Base-by-base conservation (phyloP, 2,113 vertebrate genomes). In the Morone chrysops region DNA sequence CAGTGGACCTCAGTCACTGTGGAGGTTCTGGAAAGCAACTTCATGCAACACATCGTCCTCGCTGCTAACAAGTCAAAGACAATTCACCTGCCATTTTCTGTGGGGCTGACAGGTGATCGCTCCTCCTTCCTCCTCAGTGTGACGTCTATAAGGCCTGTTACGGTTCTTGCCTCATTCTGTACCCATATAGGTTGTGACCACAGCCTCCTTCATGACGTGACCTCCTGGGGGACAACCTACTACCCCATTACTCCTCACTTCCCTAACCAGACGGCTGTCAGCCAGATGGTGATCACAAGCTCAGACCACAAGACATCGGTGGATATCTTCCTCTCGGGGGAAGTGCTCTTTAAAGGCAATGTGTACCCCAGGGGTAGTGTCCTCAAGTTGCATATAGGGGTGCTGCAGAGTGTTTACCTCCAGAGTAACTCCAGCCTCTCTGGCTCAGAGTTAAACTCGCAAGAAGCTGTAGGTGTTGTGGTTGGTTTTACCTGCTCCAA, bases 401-500 rank as follows among this genome's bases (percentile, higher is more conserved):
- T 4, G 17, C 75, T 80, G 51, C 80, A 89, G 70, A 84, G 72
- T 36, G 38, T 83, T 65, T 70, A 53, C 51, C 43, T 82, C 43
- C 53, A 82, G 75, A 87, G 82, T 75, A 86, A 68, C 74, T 60
- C 62, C 68, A 84, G 71, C 50, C 59, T 91, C 5, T 87, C 82
- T 59, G 82, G 72, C 53, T 93, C 72, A 47, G 50, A 78, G 69
- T 22, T 90, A 56, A 84, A 71, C 50, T 83, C 81, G 11, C 4
- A 87, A 40, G 17, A 79, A 71, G 72, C 83, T 62, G 72, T 84
- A 2, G 59, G 83, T 38, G 71, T 87, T 13, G 56, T 85, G 13
- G 69, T 84, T 50, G 70, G 75, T 70, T 89, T 87, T 53, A 81
- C 75, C 51, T 81, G 81, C 40, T 75, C 43, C n/a, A 48, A 48